Evolutionary conservation across 2,797 vertebrate species (phyloP).

Genomic region (Siniperca scherzeri): DNA sequence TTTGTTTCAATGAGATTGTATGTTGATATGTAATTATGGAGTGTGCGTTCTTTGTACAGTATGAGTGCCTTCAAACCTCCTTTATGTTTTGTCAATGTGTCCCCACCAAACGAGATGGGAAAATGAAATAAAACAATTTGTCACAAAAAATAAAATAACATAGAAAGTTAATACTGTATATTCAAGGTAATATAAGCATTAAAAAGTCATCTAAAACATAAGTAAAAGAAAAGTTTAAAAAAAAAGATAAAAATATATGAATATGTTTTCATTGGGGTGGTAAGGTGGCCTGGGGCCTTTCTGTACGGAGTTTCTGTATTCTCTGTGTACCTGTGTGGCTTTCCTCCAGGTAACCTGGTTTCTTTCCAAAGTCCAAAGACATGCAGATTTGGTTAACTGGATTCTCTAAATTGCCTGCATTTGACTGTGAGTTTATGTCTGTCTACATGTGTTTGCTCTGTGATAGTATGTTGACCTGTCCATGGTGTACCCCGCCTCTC

Average conservation of each 20-base stretch:
- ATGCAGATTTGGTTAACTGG: neutral
- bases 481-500: neutral
- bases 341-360: neutral
- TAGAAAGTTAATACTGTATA: neutral
- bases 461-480: slow-evolving; percentile 1
- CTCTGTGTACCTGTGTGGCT: neutral
- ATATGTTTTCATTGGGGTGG: no score
- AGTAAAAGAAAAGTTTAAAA: neutral
- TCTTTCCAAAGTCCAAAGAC: neutral
- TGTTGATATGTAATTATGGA: neutral
- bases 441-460: neutral
- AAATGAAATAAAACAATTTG: neutral
- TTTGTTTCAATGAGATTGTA: neutral
- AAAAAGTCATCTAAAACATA: neutral
- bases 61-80: no score
- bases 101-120: neutral
- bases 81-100: neutral
- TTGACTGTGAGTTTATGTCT: neutral
- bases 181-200: neutral
- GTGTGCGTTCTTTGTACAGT: neutral
- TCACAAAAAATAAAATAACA: no score
- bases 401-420: neutral
- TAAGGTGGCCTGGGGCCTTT: neutral
- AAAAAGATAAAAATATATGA: no score
- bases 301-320: neutral